Base-by-base conservation (phyloP, 2,797 vertebrate species). In the Sparidentex hasta region DNA sequence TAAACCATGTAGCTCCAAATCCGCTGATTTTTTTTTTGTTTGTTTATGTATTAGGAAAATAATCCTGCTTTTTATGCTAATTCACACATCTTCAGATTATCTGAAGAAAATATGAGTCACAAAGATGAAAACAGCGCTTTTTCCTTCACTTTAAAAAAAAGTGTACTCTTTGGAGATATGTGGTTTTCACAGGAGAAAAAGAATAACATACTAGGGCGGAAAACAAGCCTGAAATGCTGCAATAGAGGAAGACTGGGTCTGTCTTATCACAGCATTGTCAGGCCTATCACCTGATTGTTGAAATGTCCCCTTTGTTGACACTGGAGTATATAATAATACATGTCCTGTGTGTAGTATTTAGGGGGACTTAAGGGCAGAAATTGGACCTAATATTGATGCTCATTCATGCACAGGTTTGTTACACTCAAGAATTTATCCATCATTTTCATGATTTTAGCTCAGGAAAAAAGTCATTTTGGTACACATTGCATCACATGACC, bases 181-280 rank as follows among this genome's bases (percentile, higher is more conserved):
- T 50, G 56, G 51, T 67, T 87, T 82, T 81, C 59, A 72, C 71
- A 46, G 64, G 64, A 62, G 61, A 65, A 52, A 77, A 72, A 80
- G 41, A 66, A 33, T 20, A 75, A 69, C 63, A 64, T 11, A 64
- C 43, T 33, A 7, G 13, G 12, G 50, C 5, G 11, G 65, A 76
- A 83, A 80, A 86, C 7, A 57, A 70, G 57, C 43, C 65, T 64
- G 25, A 76, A 50, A 78, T 46, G 41, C 33, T 69, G 66, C 66
- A 87, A 75, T 76, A 66, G 63, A 80, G 56, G 64, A 86, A 65
- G 63, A 51, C 20, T 56, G 12, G 5, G 52, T 12, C 65, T 25
- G 51, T 21, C 41, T 78, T 76, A 65, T 78, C 51, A 74, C n/a
- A 59, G 58, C 65, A 52, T 67, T 77, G 54, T 67, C 13, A 27